Base-by-base conservation (phyloP, 92 coral and sea anemone genomes). In the Desmophyllum pertusum region DNA sequence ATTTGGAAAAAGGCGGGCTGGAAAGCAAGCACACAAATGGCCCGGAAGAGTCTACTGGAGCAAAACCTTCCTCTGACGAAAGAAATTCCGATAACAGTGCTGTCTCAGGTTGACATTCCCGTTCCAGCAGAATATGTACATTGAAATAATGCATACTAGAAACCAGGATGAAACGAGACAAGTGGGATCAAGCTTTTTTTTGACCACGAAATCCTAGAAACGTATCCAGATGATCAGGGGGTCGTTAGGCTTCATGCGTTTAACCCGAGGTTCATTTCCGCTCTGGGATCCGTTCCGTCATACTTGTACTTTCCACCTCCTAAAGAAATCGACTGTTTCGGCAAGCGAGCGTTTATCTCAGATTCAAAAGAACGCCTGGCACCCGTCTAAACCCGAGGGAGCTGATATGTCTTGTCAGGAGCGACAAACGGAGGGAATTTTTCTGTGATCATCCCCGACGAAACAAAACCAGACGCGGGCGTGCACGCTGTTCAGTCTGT, bases 121-220 rank as follows among this genome's bases (percentile, higher is more conserved):
- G 5, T 78, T 62, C 51, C 88, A 6, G 88, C 43, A 10, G 64
- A 77, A 57, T n/a, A 69, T 57, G 25, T 77, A 27, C 46, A 3
- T 76, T 30, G 76, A 85, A 50, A 27, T 77, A 37, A 2, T 55
- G 39, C 4, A 65, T 29, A 77, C 70, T 1, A 68, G n/a, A 65
- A 85, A 77, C 39, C 67, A 10, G 57, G 84, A 85, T n/a, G 39
- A n/a, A 48, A 67, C 83, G 88, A 36, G 7, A 50, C 5, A 66
- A 69, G 77, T 85, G 89, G 89, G 89, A 85, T 64, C 36, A 10
- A 51, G 84, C 21, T 11, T 29, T 85, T 65, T 35, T 36, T 67
- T 8, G 89, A 30, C 65, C 45, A 50, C 17, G 79, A 85, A 48
- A 25, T 78, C 31, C 40, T 78, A n/a, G 66, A 85, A 62, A 74